Percentiles rank a stretch among this genome's conserved stretches.
Conservation (phyloP, 2,888 invertebrate genomes). For the Temnothorax ravouxi region DNA sequence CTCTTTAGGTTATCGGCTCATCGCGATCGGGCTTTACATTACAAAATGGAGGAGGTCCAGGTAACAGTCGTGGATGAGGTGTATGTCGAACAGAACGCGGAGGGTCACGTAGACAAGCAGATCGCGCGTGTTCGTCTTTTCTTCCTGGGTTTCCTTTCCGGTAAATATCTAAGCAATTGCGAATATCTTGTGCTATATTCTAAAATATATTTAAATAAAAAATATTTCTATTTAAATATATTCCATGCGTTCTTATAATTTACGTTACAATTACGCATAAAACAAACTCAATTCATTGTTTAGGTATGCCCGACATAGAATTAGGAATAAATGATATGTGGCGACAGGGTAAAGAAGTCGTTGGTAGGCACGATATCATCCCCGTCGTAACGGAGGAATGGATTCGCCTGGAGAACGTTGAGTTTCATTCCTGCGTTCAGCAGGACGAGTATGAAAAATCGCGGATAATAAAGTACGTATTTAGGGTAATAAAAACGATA, state of each 20-base stretch:
- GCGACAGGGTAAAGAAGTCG: slow-evolving; percentile 99
- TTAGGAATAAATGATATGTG: slow-evolving; percentile 98
- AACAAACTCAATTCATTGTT: background rate
- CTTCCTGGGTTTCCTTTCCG: slow-evolving; percentile 98
- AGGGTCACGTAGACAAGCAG: slow-evolving; percentile 95
- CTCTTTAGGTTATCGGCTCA: slow-evolving; percentile 95
- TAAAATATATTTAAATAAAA: background rate
- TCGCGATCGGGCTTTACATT: slow-evolving; percentile 95
- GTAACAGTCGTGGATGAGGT: slow-evolving; percentile 97
- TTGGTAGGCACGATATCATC: slow-evolving; percentile 99
- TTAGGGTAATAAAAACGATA: background rate
- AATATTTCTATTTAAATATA: background rate
- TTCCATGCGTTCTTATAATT: background rate
- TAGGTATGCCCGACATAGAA: slow-evolving; percentile 98
- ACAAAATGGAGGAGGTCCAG: slow-evolving; percentile 99
- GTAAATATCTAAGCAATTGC: slow-evolving; percentile 84
- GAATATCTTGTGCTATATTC: background rate
- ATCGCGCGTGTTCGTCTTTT: slow-evolving; percentile 98
- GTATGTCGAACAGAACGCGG: slow-evolving; percentile 95
- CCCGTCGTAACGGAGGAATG: slow-evolving; percentile 99
- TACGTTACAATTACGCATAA: background rate
- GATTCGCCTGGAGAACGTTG: slow-evolving; percentile 97
- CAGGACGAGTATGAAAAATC: slow-evolving; percentile 95
- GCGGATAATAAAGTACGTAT: slow-evolving; percentile 93
- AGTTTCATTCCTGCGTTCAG: slow-evolving; percentile 98